These are phyloP conservation scores for Sarcophilus harrisii DNA, from an alignment of 2,797 vertebrate genomes.

Conservation along the genomic window DNA sequence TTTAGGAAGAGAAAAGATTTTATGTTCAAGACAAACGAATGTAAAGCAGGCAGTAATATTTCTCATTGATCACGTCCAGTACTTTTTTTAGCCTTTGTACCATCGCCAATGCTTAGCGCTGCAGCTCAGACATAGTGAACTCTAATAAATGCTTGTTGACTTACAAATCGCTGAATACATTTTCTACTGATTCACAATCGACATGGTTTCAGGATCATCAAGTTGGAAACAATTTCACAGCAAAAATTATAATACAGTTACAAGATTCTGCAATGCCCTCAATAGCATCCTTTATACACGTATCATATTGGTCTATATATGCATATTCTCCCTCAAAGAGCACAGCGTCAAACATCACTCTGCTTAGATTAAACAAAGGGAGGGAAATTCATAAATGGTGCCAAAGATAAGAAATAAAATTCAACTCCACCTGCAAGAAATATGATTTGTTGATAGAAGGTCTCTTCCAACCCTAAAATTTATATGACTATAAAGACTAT, in stretches of 20 bases:
- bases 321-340: neutral
- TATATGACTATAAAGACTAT: neutral
- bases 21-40: neutral
- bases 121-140: neutral
- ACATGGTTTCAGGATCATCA: neutral
- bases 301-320: neutral
- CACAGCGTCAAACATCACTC: neutral
- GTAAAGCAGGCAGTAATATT: neutral
- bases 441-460: neutral
- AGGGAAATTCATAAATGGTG: slow-evolving; percentile 39
- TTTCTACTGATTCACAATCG: neutral
- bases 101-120: neutral
- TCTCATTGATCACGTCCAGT: neutral
- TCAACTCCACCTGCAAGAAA: slow-evolving; percentile 26
- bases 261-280: slow-evolving; percentile 23
- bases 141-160: neutral
- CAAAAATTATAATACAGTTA: neutral
- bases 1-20: neutral
- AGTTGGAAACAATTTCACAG: neutral
- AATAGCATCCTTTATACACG: slow-evolving; percentile 42
- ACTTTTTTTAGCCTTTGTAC: neutral
- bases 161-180: neutral
- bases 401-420: slow-evolving; percentile 17
- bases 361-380: slow-evolving; percentile 30
- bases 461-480: neutral